A percentile compares a stretch with the other conserved stretches of the same genome.
Evolutionary conservation across 2,113 vertebrate genomes (phyloP).

Genomic region (Anseranas semipalmata): DNA sequence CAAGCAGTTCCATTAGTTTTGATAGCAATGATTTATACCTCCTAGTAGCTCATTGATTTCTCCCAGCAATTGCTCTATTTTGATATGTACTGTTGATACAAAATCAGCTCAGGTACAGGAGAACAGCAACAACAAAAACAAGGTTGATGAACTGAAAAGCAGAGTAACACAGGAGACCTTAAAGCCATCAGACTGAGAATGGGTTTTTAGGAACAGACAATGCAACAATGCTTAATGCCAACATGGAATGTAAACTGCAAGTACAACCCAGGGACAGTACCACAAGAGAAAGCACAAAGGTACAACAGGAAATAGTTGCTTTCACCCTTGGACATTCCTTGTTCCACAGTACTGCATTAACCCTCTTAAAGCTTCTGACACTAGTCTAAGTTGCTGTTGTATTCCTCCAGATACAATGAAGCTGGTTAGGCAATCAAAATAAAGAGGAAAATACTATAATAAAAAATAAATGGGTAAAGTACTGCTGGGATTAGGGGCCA

Average conservation of each 20-base stretch:
- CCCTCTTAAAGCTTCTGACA: background rate
- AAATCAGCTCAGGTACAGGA: background rate
- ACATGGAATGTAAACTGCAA: background rate
- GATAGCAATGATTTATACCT: background rate
- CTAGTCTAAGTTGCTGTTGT: background rate
- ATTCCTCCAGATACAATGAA: background rate
- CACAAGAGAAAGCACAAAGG: background rate
- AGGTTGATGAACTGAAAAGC: background rate
- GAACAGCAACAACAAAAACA: background rate
- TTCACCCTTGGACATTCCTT: background rate
- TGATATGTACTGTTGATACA: background rate
- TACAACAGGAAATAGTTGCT: background rate
- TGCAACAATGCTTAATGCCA: background rate
- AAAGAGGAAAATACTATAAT: background rate
- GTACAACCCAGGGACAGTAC: background rate
- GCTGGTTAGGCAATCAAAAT: background rate
- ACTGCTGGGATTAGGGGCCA: background rate
- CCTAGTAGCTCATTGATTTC: background rate
- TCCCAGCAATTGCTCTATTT: background rate
- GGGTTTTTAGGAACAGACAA: background rate
- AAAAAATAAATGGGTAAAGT: background rate
- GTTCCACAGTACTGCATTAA: background rate
- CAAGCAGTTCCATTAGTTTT: constrained; percentile 4
- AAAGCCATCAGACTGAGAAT: background rate
- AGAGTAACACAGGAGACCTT: background rate